phyloP scores from a whole-genome alignment of 2,888 invertebrate genomes.

The Prosapia bicincta region DNA sequence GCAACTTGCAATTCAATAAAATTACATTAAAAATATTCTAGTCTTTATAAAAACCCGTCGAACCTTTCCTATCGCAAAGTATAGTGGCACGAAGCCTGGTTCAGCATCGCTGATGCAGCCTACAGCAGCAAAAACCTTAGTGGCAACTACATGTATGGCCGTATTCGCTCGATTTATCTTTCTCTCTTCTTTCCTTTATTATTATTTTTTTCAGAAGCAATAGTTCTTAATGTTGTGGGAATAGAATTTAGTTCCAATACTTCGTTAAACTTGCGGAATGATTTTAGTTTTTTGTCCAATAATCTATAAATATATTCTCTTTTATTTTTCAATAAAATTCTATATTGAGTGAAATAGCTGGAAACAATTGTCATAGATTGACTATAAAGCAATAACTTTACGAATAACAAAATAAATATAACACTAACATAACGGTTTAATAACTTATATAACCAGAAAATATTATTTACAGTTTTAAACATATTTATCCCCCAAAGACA shows the following conservation, averaged over 20 bases:
- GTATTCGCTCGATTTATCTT: not conserved
- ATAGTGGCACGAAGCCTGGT: not conserved
- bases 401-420: no score
- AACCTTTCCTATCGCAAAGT: not conserved
- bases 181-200: not conserved
- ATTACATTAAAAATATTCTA: constrained; percentile 22
- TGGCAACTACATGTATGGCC: not conserved
- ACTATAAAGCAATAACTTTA: no score
- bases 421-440: no score
- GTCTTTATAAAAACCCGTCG: not conserved
- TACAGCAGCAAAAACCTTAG: not conserved
- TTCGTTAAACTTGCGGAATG: not conserved
- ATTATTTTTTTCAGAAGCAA: not conserved
- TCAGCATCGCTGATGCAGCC: not conserved
- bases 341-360: no score
- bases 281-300: no score
- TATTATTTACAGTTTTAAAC: no score
- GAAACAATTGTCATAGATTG: no score
- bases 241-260: not conserved
- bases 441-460: no score
- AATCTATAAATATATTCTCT: no score
- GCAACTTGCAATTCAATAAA: constrained; percentile 28
- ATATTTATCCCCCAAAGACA: no score
- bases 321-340: no score
- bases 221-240: not conserved